Evolutionary conservation across 2,113 vertebrate genomes (phyloP).

Genomic region (Cyphomyrus plagiostoma): DNA sequence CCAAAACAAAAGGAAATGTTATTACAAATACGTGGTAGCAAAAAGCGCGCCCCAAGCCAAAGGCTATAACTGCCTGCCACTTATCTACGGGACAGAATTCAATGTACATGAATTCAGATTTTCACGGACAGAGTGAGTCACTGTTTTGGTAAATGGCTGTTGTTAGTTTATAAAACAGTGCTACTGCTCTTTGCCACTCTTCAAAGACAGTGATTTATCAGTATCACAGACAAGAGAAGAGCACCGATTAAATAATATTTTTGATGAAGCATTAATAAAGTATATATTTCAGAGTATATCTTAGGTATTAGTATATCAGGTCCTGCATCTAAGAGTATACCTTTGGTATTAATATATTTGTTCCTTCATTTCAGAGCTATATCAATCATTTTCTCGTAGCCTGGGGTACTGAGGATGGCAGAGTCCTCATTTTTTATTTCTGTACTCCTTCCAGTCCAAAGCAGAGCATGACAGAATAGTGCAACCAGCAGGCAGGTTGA

Average conservation of each 20-base stretch:
- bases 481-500: background rate
- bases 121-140: background rate
- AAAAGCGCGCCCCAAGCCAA: background rate
- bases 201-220: background rate
- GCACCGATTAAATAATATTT: background rate
- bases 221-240: background rate
- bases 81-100: background rate
- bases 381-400: background rate
- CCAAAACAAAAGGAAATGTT: constrained; percentile 15
- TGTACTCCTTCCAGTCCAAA: background rate
- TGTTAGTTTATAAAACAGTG: background rate
- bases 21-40: constrained; percentile 4
- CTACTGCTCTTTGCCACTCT: background rate
- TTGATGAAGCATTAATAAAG: background rate
- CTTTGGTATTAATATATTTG: background rate
- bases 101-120: background rate
- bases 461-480: background rate
- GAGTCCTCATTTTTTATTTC: background rate
- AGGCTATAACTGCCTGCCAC: background rate
- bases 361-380: background rate
- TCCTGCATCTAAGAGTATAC: background rate
- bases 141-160: background rate
- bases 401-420: background rate
- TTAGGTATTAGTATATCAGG: background rate
- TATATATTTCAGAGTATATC: background rate